phyloP scores from a whole-genome alignment of 2,888 invertebrate genomes.

The Scaptomyza polygonia region DNA sequence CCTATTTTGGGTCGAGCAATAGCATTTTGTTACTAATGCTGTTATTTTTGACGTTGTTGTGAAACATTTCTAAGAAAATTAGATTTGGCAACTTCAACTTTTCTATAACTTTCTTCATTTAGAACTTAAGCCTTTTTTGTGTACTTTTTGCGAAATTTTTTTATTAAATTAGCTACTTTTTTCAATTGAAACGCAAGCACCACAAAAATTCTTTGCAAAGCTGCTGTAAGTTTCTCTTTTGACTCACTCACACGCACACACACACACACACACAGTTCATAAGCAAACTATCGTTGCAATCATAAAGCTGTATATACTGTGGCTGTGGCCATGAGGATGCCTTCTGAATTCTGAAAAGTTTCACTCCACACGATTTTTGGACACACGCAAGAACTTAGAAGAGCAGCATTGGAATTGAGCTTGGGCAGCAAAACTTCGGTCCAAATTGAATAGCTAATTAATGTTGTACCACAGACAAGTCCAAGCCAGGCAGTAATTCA shows the following conservation, averaged over 20 bases:
- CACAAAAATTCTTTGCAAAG: conserved; percentile 41
- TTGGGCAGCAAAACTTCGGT: conserved; percentile 45
- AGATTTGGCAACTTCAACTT: conserved; percentile 71
- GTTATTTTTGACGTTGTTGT: conserved; percentile 35
- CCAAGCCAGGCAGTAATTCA: conserved; percentile 5
- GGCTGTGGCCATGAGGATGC: conserved; percentile 12
- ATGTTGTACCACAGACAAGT: conserved; percentile 47
- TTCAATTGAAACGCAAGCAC: conserved; percentile 54
- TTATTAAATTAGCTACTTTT: conserved; percentile 76
- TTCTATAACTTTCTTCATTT: conserved; percentile 74
- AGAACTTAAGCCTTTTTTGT: conserved; percentile 76
- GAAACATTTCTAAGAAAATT: conserved; percentile 61
- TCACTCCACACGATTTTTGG: conserved; percentile 47
- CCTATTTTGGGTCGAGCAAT: conserved; percentile 1
- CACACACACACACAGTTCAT: conserved; percentile 32
- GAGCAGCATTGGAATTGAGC: conserved; percentile 30
- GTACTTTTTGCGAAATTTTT: conserved; percentile 61
- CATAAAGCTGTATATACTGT: conserved; percentile 2
- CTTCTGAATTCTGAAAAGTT: conserved; percentile 58
- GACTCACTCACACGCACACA: conserved; percentile 17
- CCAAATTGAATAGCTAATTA: conserved; percentile 76
- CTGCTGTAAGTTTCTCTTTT: conserved; percentile 37
- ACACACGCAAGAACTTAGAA: conserved; percentile 57
- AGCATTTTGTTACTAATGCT: conserved; percentile 24
- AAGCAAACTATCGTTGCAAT: conserved; percentile 28